These are phyloP conservation scores for Cryptophagus acutangulus DNA, from an alignment of 2,888 invertebrate genomes.

Conservation along the genomic window DNA sequence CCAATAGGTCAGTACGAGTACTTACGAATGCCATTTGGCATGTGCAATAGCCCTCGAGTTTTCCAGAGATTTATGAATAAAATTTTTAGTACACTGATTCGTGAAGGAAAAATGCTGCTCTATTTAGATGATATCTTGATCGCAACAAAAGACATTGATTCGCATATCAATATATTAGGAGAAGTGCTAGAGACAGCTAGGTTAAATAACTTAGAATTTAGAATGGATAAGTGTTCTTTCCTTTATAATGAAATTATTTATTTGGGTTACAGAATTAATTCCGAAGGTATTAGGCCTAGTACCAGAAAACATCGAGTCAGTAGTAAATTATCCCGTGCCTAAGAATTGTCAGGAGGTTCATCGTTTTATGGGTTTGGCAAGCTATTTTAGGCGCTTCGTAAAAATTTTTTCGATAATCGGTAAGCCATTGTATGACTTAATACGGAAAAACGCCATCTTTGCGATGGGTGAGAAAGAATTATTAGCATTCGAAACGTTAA, in stretches of 20 bases:
- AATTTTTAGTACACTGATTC: too few relatives aligned
- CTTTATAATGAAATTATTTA: constrained; percentile 15
- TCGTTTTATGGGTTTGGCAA: constrained; percentile 23
- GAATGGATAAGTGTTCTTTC: too few relatives aligned
- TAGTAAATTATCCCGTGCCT: constrained; percentile 18
- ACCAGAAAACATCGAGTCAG: constrained; percentile 10
- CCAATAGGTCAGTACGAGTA: constrained; percentile 34
- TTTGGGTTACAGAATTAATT: not conserved
- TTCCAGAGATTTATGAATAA: constrained; percentile 20
- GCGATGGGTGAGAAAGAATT: too few relatives aligned
- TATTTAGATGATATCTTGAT: too few relatives aligned
- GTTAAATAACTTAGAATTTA: too few relatives aligned
- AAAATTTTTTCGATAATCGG: constrained; percentile 19
- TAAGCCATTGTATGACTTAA: constrained; percentile 19
- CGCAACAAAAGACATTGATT: too few relatives aligned
- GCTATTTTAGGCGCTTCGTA: constrained; percentile 26
- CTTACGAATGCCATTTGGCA: constrained; percentile 34
- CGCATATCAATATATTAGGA: too few relatives aligned
- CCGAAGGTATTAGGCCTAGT: constrained; percentile 7
- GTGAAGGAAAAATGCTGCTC: too few relatives aligned
- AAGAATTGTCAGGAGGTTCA: constrained; percentile 11
- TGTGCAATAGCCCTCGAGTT: constrained; percentile 18
- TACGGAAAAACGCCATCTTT: constrained; percentile 9
- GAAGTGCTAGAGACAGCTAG: too few relatives aligned
- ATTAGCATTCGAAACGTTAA: too few relatives aligned